These are phyloP conservation scores for Melanotaenia parkinsoni DNA, from an alignment of 2,797 vertebrate species.

Conservation along the genomic window DNA sequence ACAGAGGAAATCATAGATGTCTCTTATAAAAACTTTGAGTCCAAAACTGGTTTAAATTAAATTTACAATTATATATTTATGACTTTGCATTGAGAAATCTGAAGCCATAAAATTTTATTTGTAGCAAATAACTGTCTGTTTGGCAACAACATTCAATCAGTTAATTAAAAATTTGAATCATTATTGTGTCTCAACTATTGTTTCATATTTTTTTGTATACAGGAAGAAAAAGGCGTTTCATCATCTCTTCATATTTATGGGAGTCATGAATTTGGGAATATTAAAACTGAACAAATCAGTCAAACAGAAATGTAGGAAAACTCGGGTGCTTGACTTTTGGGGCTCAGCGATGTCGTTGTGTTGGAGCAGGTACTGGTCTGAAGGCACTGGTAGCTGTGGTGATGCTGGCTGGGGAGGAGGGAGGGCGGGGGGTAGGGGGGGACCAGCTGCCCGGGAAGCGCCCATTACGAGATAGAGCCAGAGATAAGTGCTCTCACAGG, in stretches of 20 bases:
- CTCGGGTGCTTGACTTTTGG: conserved; percentile 17
- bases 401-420: conserved; percentile 64
- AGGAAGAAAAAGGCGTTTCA: not conserved
- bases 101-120: not conserved
- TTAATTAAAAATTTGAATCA: not conserved
- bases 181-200: not conserved
- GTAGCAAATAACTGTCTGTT: not conserved
- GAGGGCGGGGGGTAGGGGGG: conserved; percentile 52
- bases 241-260: too few relatives aligned
- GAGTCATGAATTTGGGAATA: not conserved
- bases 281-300: conserved; percentile 1
- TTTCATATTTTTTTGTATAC: not conserved
- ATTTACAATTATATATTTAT: not conserved
- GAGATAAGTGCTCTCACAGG: conserved; percentile 90
- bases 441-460: conserved; percentile 88
- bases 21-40: not conserved
- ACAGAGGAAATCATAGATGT: not conserved
- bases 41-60: not conserved
- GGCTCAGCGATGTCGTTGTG: conserved; percentile 29
- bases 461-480: conserved; percentile 89
- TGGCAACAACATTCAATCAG: not conserved
- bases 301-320: not conserved
- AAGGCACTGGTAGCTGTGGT: conserved; percentile 54
- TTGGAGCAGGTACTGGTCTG: conserved; percentile 66
- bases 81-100: not conserved